Evolutionary conservation across 2,888 invertebrate genomes (phyloP), one percentile per base, ranked within the genome.

Genomic region (Sinotaia quadrata): DNA sequence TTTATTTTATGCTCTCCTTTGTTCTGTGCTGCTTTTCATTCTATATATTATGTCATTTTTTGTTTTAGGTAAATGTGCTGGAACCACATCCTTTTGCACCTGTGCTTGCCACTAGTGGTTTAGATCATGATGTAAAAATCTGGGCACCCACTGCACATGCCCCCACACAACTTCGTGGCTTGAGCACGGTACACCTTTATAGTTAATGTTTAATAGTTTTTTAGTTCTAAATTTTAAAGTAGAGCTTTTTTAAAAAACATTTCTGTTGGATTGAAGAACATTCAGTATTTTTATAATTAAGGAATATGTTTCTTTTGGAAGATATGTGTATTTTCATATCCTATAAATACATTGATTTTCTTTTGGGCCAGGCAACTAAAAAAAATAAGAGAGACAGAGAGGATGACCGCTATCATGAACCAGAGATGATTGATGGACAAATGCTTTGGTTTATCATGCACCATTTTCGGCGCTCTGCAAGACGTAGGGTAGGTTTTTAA

Each of bases 81-180:
- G 97, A 97, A 85, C 93, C 95, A 0, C 97, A 98, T 89, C 97
- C 97, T 0, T 91, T 92, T 75, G 91, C 93, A 81, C 97, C 97
- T 0, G 91, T 95, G 72, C 89, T 98, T 78, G 97, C 96, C 15
- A 95, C 96, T 2, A 94, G 94, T 88, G 98, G 98, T 0, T 90
- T 97, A 4, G 97, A 97, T 89, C 92, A 93, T 84, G 95, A 96
- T 85, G 92, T 97, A 21, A 98, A 97, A 90, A 93, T 98, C 67
- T 97, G 97, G 97, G 91, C 94, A 63, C 96, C 97, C 2, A 81
- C 81, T 2, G 75, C 78, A 3, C 74, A 78, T 29, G 85, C 90
- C 10, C 27, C 56, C 12, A 44, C 56, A 21, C n/a, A 33, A 18
- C 47, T 65, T 31, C 41, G 29, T 8, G 63, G 63, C 2, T 41